These are phyloP conservation scores for Oasisia sp. DNA, from an alignment of 2,888 invertebrate species.

Conservation along the genomic window DNA sequence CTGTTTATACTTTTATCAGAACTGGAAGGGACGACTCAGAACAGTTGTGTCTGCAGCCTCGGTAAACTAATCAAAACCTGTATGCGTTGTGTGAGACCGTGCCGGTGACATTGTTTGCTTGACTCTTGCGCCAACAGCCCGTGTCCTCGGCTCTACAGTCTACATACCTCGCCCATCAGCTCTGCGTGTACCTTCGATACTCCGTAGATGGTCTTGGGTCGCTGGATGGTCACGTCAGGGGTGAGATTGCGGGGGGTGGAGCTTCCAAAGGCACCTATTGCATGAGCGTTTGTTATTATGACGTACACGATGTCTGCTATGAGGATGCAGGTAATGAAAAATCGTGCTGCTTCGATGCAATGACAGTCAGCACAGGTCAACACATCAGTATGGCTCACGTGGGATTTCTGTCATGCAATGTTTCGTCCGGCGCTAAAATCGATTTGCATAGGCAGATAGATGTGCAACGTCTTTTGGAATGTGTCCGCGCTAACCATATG, in stretches of 20 bases:
- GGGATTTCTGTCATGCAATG: too few relatives aligned
- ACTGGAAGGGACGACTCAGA: too few relatives aligned
- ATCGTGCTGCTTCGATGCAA: neutral
- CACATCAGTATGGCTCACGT: neutral
- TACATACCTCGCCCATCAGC: conserved; percentile 80
- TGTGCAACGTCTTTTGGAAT: too few relatives aligned
- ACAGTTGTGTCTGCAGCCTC: too few relatives aligned
- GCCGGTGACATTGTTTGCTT: neutral
- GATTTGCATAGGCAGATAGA: too few relatives aligned
- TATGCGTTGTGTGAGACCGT: too few relatives aligned
- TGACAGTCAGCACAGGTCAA: neutral
- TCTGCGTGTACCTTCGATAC: conserved; percentile 90
- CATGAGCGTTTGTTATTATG: neutral
- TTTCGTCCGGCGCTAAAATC: too few relatives aligned
- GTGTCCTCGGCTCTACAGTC: too few relatives aligned
- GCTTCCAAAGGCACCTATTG: conserved; percentile 82
- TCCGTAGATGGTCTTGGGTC: conserved; percentile 90
- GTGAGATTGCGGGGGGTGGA: conserved; percentile 90
- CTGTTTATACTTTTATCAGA: too few relatives aligned
- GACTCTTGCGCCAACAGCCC: neutral
- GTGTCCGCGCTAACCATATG: too few relatives aligned
- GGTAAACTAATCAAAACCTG: too few relatives aligned
- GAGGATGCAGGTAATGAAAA: neutral
- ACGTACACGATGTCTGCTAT: neutral
- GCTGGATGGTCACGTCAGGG: conserved; percentile 86